phyloP scores from a whole-genome alignment of 2,113 vertebrate genomes.

The Corythornis cristatus region DNA sequence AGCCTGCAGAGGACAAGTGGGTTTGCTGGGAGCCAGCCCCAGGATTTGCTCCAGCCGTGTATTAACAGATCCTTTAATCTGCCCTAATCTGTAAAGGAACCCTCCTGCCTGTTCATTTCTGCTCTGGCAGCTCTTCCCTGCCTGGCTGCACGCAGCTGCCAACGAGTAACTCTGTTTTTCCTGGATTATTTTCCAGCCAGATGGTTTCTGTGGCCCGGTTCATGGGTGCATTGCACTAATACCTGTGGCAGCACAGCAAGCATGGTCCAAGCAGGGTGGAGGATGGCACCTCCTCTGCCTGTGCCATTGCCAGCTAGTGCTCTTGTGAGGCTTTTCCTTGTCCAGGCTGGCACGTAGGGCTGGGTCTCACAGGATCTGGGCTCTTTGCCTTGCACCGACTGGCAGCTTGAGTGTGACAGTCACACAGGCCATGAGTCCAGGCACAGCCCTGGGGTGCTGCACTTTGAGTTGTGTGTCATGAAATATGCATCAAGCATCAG shows the following conservation, averaged over 20 bases:
- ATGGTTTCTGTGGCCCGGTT: background rate
- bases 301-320: background rate
- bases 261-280: background rate
- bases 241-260: background rate
- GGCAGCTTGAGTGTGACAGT: background rate
- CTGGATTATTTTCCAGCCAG: background rate
- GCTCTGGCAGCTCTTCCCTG: background rate
- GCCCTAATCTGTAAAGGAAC: background rate
- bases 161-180: too few species aligned
- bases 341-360: background rate
- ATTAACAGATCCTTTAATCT: background rate
- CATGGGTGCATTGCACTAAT: background rate
- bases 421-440: accelerated
- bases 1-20: background rate
- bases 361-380: accelerated
- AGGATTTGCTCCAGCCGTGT: background rate
- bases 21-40: background rate
- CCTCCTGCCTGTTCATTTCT: background rate
- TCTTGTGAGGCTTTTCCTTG: background rate
- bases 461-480: accelerated
- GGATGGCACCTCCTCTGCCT: background rate
- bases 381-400: background rate
- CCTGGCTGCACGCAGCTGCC: background rate
- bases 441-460: background rate
- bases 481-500: accelerated